Evolutionary conservation across 2,797 vertebrate species (phyloP).

Genomic region (Fundulus diaphanus): DNA sequence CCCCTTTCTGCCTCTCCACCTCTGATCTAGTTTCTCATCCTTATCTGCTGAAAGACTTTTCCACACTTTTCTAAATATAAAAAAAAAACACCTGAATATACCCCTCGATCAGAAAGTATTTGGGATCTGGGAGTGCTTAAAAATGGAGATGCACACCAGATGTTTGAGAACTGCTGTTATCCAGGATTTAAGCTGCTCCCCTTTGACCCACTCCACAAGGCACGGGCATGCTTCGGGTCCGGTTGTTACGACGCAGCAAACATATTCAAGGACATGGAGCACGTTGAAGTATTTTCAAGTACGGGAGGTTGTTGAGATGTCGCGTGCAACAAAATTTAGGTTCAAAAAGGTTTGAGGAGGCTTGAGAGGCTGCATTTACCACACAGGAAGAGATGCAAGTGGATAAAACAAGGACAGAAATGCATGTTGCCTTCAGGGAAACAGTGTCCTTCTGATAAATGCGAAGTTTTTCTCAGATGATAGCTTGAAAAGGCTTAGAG

Average conservation of each 20-base stretch:
- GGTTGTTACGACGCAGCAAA: slow-evolving; percentile 19
- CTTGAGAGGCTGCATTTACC: slow-evolving; percentile 3
- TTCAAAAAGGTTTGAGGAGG: slow-evolving; percentile 13
- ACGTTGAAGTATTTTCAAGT: slow-evolving; percentile 21
- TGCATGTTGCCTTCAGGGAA: background rate
- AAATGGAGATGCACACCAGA: slow-evolving; percentile 6
- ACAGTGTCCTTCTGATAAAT: background rate
- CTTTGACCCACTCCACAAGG: slow-evolving; percentile 38
- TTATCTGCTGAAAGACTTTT: slow-evolving; percentile 31
- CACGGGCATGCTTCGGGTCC: slow-evolving; percentile 29
- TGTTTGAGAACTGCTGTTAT: slow-evolving; percentile 35
- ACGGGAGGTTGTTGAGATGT: background rate
- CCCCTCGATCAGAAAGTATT: slow-evolving; percentile 27
- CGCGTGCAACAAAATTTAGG: slow-evolving; percentile 29
- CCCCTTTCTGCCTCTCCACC: slow-evolving; percentile 1
- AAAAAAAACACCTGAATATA: slow-evolving; percentile 36
- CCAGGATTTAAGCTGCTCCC: slow-evolving; percentile 23
- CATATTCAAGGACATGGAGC: slow-evolving; percentile 44
- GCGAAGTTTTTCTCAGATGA: background rate
- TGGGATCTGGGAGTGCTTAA: slow-evolving; percentile 29
- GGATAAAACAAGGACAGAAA: slow-evolving; percentile 2
- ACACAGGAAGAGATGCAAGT: slow-evolving; percentile 4
- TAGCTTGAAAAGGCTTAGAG: background rate
- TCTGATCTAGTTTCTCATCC: slow-evolving; percentile 53
- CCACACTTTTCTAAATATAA: slow-evolving; percentile 36